These are phyloP conservation scores for Ceriagrion tenellum DNA, from an alignment of 2,888 invertebrate genomes.

Conservation along the genomic window DNA sequence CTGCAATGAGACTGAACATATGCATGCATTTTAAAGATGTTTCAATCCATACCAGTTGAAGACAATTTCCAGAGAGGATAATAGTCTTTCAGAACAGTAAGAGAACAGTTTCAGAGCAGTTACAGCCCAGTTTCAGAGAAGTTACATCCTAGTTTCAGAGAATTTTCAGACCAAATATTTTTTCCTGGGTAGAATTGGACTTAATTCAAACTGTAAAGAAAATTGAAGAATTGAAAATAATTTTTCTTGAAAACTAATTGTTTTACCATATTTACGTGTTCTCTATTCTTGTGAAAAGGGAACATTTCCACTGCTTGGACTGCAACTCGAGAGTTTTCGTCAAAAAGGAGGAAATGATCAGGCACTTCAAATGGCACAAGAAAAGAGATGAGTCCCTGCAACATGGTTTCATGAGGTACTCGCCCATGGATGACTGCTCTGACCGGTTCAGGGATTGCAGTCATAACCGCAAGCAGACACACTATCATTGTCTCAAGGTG, in stretches of 20 bases:
- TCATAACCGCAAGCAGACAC: conserved; percentile 96
- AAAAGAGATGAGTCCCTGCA: conserved; percentile 98
- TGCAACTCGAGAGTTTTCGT: conserved; percentile 93
- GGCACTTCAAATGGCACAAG: conserved; percentile 99
- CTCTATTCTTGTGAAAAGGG: conserved; percentile 79
- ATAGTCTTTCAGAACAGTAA: too few species aligned
- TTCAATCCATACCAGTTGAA: too few species aligned
- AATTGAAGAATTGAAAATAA: too few species aligned
- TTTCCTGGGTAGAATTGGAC: too few species aligned
- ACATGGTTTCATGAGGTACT: conserved; percentile 96
- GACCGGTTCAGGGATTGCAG: conserved; percentile 91
- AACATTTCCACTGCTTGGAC: conserved; percentile 96
- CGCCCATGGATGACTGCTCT: conserved; percentile 96
- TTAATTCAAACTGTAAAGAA: too few species aligned
- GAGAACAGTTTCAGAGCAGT: too few species aligned
- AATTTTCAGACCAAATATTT: too few species aligned
- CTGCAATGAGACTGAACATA: too few species aligned
- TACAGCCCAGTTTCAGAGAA: too few species aligned
- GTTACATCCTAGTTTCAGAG: too few species aligned
- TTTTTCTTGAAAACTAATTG: neutral
- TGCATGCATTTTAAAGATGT: too few species aligned
- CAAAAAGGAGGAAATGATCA: conserved; percentile 99
- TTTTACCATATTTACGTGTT: neutral
- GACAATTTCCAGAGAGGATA: too few species aligned
- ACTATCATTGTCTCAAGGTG: conserved; percentile 97